phyloP scores from a whole-genome alignment of 2,113 vertebrate species.

The Paramormyrops kingsleyae region DNA sequence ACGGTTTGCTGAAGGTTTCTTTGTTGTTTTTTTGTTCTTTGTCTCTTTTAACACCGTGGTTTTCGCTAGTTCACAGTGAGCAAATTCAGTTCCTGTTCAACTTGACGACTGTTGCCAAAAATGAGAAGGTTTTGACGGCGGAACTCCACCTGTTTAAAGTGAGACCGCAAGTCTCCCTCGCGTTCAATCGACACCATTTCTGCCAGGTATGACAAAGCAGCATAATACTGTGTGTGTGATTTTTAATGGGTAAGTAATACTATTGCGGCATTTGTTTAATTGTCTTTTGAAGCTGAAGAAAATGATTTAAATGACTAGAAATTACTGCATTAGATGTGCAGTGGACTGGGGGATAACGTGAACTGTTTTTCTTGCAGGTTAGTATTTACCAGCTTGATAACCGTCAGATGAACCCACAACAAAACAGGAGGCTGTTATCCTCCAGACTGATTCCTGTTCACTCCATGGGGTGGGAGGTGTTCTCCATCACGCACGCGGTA shows the following conservation, averaged over 20 bases:
- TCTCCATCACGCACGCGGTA: conserved; percentile 77
- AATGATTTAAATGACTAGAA: not conserved
- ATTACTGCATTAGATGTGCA: not conserved
- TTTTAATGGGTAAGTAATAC: not conserved
- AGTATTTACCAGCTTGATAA: conserved; percentile 72
- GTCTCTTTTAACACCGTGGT: not conserved
- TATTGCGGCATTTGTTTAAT: not conserved
- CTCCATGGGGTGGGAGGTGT: conserved; percentile 79
- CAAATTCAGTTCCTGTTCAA: conserved; percentile 71
- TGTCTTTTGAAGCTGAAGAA: not conserved
- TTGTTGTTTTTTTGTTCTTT: not conserved
- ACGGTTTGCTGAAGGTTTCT: not conserved
- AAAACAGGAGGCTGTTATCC: conserved; percentile 67
- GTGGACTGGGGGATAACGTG: not conserved
- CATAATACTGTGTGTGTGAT: not conserved
- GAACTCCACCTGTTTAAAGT: conserved; percentile 85
- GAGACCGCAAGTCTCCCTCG: conserved; percentile 36
- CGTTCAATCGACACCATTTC: conserved; percentile 68
- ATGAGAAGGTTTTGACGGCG: conserved; percentile 73
- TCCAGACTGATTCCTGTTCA: conserved; percentile 68
- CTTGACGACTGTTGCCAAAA: conserved; percentile 70
- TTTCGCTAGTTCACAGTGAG: conserved; percentile 59
- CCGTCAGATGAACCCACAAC: conserved; percentile 44
- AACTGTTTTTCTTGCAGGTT: conserved; percentile 54
- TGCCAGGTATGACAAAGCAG: conserved; percentile 64